phyloP scores from a whole-genome alignment of 2,113 vertebrate species.

The Nycticebus coucang region DNA sequence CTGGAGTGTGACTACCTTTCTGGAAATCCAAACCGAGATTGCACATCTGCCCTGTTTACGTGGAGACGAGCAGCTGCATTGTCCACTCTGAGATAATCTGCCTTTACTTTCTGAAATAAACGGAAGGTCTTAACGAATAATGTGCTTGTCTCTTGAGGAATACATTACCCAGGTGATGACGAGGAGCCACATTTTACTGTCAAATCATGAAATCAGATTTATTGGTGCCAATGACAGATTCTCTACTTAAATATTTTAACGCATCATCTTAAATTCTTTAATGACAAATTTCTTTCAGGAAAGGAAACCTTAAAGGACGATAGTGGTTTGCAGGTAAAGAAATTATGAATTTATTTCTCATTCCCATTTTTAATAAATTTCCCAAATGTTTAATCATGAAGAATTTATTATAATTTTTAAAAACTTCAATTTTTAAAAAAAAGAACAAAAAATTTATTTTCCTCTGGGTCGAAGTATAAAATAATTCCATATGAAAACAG shows the following conservation, averaged over 20 bases:
- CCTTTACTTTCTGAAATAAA: conserved; percentile 76
- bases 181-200: conserved; percentile 61
- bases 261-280: conserved; percentile 14
- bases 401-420: conserved; percentile 20
- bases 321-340: background rate
- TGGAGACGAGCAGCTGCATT: background rate
- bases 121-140: conserved; percentile 71
- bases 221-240: conserved; percentile 34
- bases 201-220: conserved; percentile 66
- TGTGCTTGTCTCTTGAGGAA: conserved; percentile 61
- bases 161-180: conserved; percentile 72
- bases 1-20: conserved; percentile 85
- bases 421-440: background rate
- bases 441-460: conserved; percentile 46
- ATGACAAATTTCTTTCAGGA: background rate
- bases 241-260: conserved; percentile 31
- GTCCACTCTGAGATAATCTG: conserved; percentile 33
- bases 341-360: conserved; percentile 26
- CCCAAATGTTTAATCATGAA: background rate
- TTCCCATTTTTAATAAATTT: conserved; percentile 20
- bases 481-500: conserved; percentile 21
- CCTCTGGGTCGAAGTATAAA: conserved; percentile 28
- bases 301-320: background rate
- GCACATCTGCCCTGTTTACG: background rate
- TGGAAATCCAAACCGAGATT: conserved; percentile 87